A percentile compares a stretch with the other conserved stretches of the same genome.
Conservation (phyloP, 2,888 invertebrate genomes). For the Troides oblongomaculatus region DNA sequence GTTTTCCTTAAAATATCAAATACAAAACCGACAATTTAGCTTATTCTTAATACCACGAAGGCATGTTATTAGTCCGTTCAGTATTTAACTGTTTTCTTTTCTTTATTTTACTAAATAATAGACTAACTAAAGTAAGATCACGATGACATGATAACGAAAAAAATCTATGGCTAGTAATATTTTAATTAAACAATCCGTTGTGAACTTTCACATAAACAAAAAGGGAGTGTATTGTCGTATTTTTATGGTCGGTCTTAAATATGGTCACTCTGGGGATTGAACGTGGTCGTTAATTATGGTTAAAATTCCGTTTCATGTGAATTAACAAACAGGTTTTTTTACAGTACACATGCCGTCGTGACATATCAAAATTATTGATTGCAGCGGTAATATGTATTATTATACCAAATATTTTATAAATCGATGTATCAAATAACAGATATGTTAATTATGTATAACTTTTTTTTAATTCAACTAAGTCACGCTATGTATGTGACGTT, state of each 20-base stretch:
- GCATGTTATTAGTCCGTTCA: too few species aligned
- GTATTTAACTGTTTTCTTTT: too few species aligned
- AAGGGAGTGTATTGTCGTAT: background rate
- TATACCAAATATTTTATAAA: too few species aligned
- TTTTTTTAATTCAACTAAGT: background rate
- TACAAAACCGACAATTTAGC: too few species aligned
- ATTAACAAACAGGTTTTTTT: background rate
- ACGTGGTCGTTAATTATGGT: background rate
- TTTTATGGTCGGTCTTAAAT: background rate
- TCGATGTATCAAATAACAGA: too few species aligned
- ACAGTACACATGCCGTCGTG: background rate
- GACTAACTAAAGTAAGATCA: too few species aligned
- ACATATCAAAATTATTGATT: background rate
- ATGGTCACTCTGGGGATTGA: background rate
- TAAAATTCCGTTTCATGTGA: background rate
- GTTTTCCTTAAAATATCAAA: too few species aligned
- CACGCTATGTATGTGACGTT: too few species aligned
- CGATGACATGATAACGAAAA: too few species aligned
- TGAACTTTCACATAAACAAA: background rate
- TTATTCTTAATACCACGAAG: too few species aligned
- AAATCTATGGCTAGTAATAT: background rate
- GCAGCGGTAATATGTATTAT: too few species aligned
- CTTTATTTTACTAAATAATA: too few species aligned
- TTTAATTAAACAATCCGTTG: background rate
- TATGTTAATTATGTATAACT: background rate